Evolutionary conservation across 2,797 vertebrate species (phyloP), one percentile per base, ranked within the genome.

Genomic region (Mormyrus hasselquistii): DNA sequence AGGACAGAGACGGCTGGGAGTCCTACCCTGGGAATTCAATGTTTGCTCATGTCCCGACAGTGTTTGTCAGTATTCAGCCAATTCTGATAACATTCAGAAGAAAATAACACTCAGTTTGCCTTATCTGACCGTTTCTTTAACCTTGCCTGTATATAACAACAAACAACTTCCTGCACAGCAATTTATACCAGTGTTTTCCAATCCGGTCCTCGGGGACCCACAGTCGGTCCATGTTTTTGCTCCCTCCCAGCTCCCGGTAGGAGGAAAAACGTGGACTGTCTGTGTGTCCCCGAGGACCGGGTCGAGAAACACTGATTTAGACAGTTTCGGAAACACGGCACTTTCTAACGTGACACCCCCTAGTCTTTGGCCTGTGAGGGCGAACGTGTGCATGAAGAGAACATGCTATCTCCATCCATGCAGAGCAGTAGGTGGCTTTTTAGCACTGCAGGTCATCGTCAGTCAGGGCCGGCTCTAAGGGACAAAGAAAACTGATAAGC

Each of bases 1-100:
- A 91, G 94, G 91, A 94, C 92, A 92, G 91, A 89, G 94, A 92
- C 87, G 82, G 92, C 92, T 92, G 89, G 92, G 92, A 92, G 88
- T 89, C 90, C 90, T 93, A 92, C 94, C 93, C 88, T 0, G 91
- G 92, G 94, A 90, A 93, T 92, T 84, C 90, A 86, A 92, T 93
- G 92, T 96, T 95, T 95, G 94, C 92, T 92, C 93, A 93, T 93
- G 91, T 92, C 93, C 93, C 94, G 95, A 94, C 94, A 93, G 95
- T 95, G 95, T 94, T 92, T 95, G 94, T 94, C 93, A 90, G 90
- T 90, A 89, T 93, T 92, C 87, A 86, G 88, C 62, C 59, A 92
- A 92, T 92, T 91, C 90, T 52, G 90, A 65, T 29, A 85, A 29
- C 49, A 50, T 52, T 52, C 22, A 85, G 59, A 14, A 38, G 84